Percentiles rank a stretch among this genome's conserved stretches.
Conservation (phyloP, 1,140 invertebrate genomes). For the Dendrolimus kikuchii region DNA sequence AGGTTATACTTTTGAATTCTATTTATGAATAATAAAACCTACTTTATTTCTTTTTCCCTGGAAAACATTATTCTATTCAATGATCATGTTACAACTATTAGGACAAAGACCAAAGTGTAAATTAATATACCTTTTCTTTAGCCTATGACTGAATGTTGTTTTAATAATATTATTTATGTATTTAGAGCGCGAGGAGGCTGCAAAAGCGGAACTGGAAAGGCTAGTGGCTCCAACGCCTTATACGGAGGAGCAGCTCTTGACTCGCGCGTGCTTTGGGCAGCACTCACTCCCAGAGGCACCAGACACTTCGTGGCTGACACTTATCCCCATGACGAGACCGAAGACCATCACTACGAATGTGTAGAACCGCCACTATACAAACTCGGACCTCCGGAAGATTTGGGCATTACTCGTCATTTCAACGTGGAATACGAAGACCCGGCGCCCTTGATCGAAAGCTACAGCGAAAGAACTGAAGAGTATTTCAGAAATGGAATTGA, state of each 20-base stretch:
- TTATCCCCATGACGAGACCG: constrained; percentile 70
- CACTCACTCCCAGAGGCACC: constrained; percentile 85
- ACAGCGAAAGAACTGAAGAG: constrained; percentile 67
- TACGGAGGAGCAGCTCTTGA: constrained; percentile 69
- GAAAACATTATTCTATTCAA: too few species aligned
- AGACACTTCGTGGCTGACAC: constrained; percentile 78
- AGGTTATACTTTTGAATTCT: too few species aligned
- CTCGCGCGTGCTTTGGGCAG: constrained; percentile 86
- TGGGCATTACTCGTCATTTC: constrained; percentile 76
- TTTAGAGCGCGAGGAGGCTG: constrained; percentile 52
- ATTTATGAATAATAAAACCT: too few species aligned
- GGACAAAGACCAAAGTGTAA: too few species aligned
- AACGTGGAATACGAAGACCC: constrained; percentile 83
- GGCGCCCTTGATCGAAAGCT: constrained; percentile 81
- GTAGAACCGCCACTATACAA: constrained; percentile 76
- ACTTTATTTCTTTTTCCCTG: too few species aligned
- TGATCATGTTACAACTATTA: too few species aligned
- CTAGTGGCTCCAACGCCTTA: constrained; percentile 49
- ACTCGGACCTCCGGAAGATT: constrained; percentile 58
- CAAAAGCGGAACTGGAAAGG: constrained; percentile 54
- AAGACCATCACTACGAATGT: constrained; percentile 84
- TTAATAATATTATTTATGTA: background rate
- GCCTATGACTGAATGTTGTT: too few species aligned
- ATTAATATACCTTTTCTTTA: too few species aligned
- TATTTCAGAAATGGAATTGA: constrained; percentile 62